These are phyloP conservation scores for Cettia cetti DNA, from an alignment of 2,113 vertebrate genomes.

Conservation along the genomic window DNA sequence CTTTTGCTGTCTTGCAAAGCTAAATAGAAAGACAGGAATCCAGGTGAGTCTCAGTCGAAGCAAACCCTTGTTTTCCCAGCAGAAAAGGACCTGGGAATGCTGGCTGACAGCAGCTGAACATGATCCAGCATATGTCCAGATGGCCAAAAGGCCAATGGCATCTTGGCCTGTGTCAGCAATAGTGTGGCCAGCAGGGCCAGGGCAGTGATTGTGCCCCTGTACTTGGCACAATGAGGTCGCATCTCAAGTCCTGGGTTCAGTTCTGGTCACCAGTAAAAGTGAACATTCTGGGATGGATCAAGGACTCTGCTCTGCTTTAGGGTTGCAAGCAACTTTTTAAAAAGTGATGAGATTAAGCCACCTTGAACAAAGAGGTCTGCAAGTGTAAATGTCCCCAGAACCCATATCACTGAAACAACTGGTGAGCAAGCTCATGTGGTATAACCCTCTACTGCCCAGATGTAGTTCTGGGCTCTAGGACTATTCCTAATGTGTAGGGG, in stretches of 20 bases:
- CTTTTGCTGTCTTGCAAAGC: not conserved
- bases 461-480: not conserved
- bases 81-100: not conserved
- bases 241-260: not conserved
- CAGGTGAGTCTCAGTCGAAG: not conserved
- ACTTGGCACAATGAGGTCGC: fast-evolving
- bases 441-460: not conserved
- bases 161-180: not conserved
- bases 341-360: not conserved
- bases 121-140: not conserved
- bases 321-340: not conserved
- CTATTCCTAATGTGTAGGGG: not conserved
- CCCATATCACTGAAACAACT: not conserved
- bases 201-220: too few species aligned
- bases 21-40: not conserved
- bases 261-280: not conserved
- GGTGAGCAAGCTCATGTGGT: not conserved
- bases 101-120: not conserved
- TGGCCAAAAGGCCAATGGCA: not conserved
- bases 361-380: not conserved
- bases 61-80: not conserved
- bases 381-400: not conserved
- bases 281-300: not conserved
- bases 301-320: not conserved
- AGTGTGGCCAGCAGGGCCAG: not conserved